These are phyloP conservation scores for Phallusia fumigata DNA, from an alignment of 23 tunicate genomes.

Conservation along the genomic window DNA sequence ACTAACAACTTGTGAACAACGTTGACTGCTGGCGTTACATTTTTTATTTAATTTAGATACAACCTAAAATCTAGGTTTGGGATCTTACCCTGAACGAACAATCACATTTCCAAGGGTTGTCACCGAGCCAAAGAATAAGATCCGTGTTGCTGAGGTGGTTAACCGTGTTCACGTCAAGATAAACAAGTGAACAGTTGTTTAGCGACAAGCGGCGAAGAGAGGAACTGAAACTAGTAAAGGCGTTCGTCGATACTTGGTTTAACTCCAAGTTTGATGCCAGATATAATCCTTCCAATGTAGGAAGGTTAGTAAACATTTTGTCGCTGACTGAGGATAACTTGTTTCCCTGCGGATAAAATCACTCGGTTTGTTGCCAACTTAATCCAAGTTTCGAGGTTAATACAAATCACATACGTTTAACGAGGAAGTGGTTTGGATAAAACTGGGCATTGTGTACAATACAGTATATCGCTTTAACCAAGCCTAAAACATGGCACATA, in stretches of 20 bases:
- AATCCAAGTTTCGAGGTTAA: too few relatives aligned
- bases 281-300: constrained; percentile 23
- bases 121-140: constrained; percentile 45
- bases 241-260: constrained; percentile 18
- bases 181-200: constrained; percentile 30
- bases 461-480: too few relatives aligned
- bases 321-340: background rate
- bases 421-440: too few relatives aligned
- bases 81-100: constrained; percentile 46
- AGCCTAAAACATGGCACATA: too few relatives aligned
- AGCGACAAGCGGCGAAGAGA: constrained; percentile 39
- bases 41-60: background rate
- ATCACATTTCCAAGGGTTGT: constrained; percentile 80
- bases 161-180: constrained; percentile 28
- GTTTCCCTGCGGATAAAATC: constrained; percentile 22
- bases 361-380: too few relatives aligned
- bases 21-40: too few relatives aligned
- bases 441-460: too few relatives aligned
- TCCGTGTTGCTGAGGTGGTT: constrained; percentile 17
- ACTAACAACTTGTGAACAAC: too few relatives aligned
- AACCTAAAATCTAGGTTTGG: background rate
- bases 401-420: too few relatives aligned
- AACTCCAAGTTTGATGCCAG: constrained; percentile 34
- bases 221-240: constrained; percentile 21
- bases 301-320: constrained; percentile 20